These are phyloP conservation scores for Chloromyia formosa DNA, from an alignment of 2,888 invertebrate species.

Conservation along the genomic window DNA sequence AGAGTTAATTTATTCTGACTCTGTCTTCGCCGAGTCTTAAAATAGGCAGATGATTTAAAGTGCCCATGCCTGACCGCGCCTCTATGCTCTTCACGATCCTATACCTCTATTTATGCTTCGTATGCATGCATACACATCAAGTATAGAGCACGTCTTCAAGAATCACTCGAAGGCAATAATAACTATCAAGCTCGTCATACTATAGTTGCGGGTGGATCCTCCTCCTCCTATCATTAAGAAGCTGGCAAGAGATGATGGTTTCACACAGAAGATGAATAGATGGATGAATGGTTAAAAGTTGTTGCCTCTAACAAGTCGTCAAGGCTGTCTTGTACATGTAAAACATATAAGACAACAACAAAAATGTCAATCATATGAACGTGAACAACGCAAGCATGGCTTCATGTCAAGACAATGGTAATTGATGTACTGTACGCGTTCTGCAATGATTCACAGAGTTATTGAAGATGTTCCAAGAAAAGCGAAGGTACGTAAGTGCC, in stretches of 20 bases:
- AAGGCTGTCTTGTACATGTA: not conserved
- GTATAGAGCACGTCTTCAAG: too few relatives aligned
- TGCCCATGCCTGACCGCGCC: not conserved
- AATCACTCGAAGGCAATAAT: too few relatives aligned
- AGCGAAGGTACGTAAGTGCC: too few relatives aligned
- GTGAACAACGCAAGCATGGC: too few relatives aligned
- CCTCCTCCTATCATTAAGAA: not conserved
- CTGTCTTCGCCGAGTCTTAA: not conserved
- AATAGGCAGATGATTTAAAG: slow-evolving; percentile 18
- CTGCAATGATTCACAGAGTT: too few relatives aligned
- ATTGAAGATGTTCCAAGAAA: too few relatives aligned
- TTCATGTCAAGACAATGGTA: too few relatives aligned
- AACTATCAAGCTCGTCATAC: not conserved
- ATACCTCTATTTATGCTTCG: not conserved
- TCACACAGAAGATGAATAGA: not conserved
- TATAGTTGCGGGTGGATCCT: not conserved
- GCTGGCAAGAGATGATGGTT: not conserved
- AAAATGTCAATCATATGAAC: too few relatives aligned
- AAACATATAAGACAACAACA: not conserved
- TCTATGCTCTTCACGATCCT: not conserved
- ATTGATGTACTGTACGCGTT: too few relatives aligned
- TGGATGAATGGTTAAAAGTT: not conserved
- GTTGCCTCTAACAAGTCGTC: not conserved
- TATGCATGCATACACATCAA: too few relatives aligned
- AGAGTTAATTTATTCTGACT: not conserved